These are phyloP conservation scores for Stomatorhinus walkeri DNA, from an alignment of 2,797 vertebrate species.

Conservation along the genomic window DNA sequence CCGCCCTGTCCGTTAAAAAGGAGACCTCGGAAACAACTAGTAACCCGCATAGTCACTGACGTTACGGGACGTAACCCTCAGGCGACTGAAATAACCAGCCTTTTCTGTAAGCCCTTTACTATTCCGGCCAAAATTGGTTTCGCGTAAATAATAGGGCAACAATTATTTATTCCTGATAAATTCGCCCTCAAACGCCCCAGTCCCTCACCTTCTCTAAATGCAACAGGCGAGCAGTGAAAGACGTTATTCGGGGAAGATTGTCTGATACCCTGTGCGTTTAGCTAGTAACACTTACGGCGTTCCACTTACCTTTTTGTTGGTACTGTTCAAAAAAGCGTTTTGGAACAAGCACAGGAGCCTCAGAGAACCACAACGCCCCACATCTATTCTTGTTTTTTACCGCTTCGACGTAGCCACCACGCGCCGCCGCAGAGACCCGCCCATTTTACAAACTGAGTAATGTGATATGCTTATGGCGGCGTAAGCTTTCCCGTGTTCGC, in stretches of 20 bases:
- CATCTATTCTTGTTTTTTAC: conserved; percentile 43
- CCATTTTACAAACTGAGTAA: conserved; percentile 16
- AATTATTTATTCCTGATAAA: background rate
- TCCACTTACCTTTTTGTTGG: background rate
- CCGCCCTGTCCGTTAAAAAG: background rate
- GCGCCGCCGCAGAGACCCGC: conserved; percentile 28
- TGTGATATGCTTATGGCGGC: conserved; percentile 31
- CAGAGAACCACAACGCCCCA: background rate
- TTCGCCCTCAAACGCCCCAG: background rate
- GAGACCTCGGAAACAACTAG: background rate
- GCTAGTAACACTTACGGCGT: background rate
- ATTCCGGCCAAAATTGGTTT: background rate
- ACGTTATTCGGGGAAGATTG: background rate
- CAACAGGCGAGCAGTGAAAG: background rate
- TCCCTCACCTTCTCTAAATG: background rate
- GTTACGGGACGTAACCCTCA: background rate
- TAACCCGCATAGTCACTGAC: background rate
- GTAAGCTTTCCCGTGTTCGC: background rate
- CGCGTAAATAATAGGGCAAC: background rate
- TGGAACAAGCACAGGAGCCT: background rate
- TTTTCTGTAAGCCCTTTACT: background rate
- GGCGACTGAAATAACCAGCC: background rate
- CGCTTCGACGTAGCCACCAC: conserved; percentile 39
- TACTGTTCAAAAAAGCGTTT: background rate
- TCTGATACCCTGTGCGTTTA: background rate